Percentiles rank a stretch among this genome's conserved stretches.
phyloP scores from a whole-genome alignment of 2,797 vertebrate genomes.

The Crocidura indochinensis region DNA sequence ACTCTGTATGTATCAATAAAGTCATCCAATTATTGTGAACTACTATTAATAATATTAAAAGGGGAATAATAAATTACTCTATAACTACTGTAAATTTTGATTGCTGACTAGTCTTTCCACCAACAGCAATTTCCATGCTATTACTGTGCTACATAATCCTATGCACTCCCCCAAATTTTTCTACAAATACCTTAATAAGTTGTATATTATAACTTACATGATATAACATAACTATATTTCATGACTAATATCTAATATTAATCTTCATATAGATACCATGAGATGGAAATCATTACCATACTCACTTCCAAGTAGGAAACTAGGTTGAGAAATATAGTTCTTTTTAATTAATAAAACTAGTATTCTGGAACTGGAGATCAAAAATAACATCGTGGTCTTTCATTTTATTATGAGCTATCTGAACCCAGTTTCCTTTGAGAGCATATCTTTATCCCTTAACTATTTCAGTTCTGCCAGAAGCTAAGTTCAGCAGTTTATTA shows the following conservation, averaged over 20 bases:
- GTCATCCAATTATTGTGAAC: neutral
- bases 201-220: too few relatives aligned
- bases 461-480: neutral
- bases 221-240: too few relatives aligned
- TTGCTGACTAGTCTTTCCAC: neutral
- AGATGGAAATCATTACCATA: neutral
- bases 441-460: neutral
- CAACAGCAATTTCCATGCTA: neutral
- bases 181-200: neutral
- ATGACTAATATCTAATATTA: too few relatives aligned
- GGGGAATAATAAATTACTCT: neutral
- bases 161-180: neutral
- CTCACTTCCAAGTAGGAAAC: neutral
- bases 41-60: slow-evolving; percentile 3
- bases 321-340: neutral
- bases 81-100: neutral
- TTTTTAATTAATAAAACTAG: neutral
- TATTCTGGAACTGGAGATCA: neutral
- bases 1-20: neutral
- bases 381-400: neutral
- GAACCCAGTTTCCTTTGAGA: neutral
- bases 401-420: neutral
- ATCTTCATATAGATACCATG: neutral
- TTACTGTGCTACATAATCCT: neutral
- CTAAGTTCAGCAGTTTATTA: neutral